These are phyloP conservation scores for Chironomus tepperi DNA, from an alignment of 1,140 invertebrate genomes.

Conservation along the genomic window DNA sequence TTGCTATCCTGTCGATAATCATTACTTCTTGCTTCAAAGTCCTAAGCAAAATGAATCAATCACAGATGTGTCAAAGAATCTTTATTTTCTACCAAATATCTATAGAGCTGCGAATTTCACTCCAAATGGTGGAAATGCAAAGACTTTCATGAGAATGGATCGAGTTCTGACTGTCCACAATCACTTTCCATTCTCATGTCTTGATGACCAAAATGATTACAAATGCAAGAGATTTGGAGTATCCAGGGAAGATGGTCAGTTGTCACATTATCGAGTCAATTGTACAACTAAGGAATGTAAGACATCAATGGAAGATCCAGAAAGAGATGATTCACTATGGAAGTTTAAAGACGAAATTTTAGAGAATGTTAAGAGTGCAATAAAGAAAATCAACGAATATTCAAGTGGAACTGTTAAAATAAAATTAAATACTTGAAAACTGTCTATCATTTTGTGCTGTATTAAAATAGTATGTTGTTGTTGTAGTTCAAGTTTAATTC, in stretches of 20 bases:
- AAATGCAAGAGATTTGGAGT: constrained; percentile 56
- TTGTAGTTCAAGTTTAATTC: too few species aligned
- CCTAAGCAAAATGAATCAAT: neutral
- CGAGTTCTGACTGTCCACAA: constrained; percentile 59
- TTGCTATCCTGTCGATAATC: neutral
- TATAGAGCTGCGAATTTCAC: constrained; percentile 60
- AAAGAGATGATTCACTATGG: neutral
- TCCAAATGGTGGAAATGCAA: constrained; percentile 60
- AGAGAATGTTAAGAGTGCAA: neutral
- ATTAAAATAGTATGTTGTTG: too few species aligned
- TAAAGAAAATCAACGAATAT: neutral
- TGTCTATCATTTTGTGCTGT: too few species aligned
- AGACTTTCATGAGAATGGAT: constrained; percentile 63
- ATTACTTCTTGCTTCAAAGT: neutral
- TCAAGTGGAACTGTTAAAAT: neutral
- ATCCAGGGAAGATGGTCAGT: constrained; percentile 52
- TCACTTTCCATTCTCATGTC: constrained; percentile 59
- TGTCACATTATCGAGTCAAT: constrained; percentile 62
- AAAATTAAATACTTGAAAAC: too few species aligned
- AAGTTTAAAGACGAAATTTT: neutral
- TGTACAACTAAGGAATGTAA: constrained; percentile 42
- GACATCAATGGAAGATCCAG: neutral
- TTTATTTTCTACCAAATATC: constrained; percentile 48
- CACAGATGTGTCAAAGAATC: neutral
- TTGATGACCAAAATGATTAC: constrained; percentile 42